phyloP scores from a whole-genome alignment of 2,113 vertebrate genomes.

The Mirza zaza region DNA sequence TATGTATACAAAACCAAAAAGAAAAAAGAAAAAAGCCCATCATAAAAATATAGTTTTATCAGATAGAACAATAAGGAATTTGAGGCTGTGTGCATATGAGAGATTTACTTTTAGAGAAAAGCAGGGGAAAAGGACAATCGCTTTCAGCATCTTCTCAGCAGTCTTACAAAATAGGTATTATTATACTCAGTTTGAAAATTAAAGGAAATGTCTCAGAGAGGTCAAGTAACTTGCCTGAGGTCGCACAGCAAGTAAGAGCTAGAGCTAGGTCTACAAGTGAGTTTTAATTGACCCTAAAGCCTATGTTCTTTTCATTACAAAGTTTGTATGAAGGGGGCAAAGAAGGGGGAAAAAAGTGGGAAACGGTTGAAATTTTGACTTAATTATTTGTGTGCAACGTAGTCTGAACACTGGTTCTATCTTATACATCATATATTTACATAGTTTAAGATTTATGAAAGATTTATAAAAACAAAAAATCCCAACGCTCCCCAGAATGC shows the following conservation, averaged over 20 bases:
- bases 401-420: not conserved
- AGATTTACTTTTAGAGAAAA: not conserved
- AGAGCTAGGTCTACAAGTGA: not conserved
- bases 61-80: not conserved
- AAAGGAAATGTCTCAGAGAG: not conserved
- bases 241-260: not conserved
- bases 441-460: not conserved
- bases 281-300: not conserved
- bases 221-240: not conserved
- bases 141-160: not conserved
- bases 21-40: too few relatives aligned
- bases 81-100: accelerated
- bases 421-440: not conserved
- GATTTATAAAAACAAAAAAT: not conserved
- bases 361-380: not conserved
- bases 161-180: not conserved
- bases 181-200: not conserved
- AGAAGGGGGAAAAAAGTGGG: not conserved
- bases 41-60: not conserved
- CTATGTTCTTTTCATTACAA: not conserved
- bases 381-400: not conserved
- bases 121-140: not conserved
- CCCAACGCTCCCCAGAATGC: not conserved
- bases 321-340: not conserved
- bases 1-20: not conserved